These are phyloP conservation scores for Circaetus gallicus DNA, from an alignment of 2,113 vertebrate species.

Conservation along the genomic window DNA sequence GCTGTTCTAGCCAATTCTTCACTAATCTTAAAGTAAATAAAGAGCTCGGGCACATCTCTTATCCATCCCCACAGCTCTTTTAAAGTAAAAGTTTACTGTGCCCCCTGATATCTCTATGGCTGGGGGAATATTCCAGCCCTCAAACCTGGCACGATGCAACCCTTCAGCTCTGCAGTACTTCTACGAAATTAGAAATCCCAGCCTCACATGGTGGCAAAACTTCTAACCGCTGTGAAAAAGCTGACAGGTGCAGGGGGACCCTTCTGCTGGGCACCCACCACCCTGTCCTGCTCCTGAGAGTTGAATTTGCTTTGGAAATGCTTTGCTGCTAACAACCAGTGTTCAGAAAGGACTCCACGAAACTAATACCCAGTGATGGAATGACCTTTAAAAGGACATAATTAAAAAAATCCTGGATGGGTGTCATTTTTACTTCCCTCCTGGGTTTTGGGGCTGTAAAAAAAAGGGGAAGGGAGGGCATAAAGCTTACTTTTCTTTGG, in stretches of 20 bases:
- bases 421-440: neutral
- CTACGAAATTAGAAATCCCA: neutral
- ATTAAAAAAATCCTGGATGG: neutral
- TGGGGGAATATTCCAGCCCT: neutral
- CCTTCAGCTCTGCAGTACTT: neutral
- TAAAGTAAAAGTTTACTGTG: neutral
- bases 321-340: neutral
- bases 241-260: neutral
- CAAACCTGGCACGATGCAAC: rapidly evolving
- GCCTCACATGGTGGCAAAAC: rapidly evolving
- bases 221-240: neutral
- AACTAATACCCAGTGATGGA: neutral
- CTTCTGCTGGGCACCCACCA: neutral
- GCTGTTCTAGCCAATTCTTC: neutral
- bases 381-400: neutral
- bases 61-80: neutral
- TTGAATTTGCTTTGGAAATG: neutral
- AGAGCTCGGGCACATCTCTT: neutral
- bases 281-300: rapidly evolving
- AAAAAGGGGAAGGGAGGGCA: rapidly evolving
- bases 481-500: neutral
- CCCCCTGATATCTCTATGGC: rapidly evolving
- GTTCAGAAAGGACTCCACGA: neutral
- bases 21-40: constrained; percentile 26
- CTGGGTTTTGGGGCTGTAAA: neutral